Base-by-base conservation (phyloP, 2,888 invertebrate species). In the Euclidia mi region DNA sequence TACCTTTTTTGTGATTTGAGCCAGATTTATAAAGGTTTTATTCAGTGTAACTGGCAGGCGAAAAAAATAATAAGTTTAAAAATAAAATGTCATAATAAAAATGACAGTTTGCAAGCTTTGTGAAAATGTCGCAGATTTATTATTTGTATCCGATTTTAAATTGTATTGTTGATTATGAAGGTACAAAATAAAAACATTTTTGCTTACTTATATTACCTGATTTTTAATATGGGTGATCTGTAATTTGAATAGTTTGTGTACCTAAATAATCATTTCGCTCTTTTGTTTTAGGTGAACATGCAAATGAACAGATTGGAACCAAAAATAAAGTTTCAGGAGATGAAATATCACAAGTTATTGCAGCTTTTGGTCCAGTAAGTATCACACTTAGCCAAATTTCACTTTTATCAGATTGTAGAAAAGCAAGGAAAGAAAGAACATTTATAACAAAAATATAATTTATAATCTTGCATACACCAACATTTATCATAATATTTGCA, bases 311-410 rank as follows among this genome's bases (percentile, higher is more conserved):
- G 48, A 87, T 92, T 14, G 92, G 92, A 2, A 87, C 90, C 0
- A 84, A 83, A 52, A 88, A 78, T 41, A 90, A 88, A 76, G 87
- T 88, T 20, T 89, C 91, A 3, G 89, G 88, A 10, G 92, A 94
- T 73, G 94, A 94, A 78, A 91, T 94, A 78, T 87, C 93, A 14
- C 87, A 92, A 86, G 92, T 93, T 17, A 92, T 94, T 35, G 91
- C 92, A 31, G 85, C 88, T 18, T 94, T 94, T 82, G 94, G 92
- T 32, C 91, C 92, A 0, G 94, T 94, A 65, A 90, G 93, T 87
- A 49, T 55, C n/a, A 42, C 20, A 25, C 6, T 25, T 25, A 7
- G 7, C 7, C 6, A 25, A 6, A 25, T 7, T 25, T 6, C 1
- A 25, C 20, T 3, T n/a, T n/a, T n/a, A n/a, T n/a, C n/a, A n/a